Evolutionary conservation across 2,888 invertebrate genomes (phyloP).

Genomic region (Nebria salina): DNA sequence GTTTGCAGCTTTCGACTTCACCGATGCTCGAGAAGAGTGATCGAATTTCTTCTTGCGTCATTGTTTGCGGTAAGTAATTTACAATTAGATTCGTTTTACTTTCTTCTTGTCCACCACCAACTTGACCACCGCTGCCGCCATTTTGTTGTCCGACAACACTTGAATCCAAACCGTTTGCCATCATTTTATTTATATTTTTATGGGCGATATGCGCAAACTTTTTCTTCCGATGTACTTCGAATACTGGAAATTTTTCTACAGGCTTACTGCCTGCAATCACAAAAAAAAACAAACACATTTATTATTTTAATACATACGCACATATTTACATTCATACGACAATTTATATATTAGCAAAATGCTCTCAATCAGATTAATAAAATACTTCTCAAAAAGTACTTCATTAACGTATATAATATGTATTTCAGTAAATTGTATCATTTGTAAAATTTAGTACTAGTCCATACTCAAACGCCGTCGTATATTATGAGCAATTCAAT

Average conservation of each 20-base stretch:
- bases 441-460: too few species aligned
- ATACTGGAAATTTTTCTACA: not conserved
- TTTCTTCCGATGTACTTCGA: not conserved
- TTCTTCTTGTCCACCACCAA: conserved; percentile 80
- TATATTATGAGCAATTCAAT: too few species aligned
- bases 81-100: conserved; percentile 99
- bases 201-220: not conserved
- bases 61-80: conserved; percentile 99
- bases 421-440: too few species aligned
- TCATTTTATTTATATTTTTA: conserved; percentile 64
- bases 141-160: conserved; percentile 84
- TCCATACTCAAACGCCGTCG: too few species aligned
- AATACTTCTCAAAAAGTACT: too few species aligned
- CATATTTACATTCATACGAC: too few species aligned
- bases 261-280: not conserved
- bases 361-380: too few species aligned
- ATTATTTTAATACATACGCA: not conserved
- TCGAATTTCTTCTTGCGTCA: conserved; percentile 99
- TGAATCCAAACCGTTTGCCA: conserved; percentile 86
- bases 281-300: not conserved
- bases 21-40: conserved; percentile 98
- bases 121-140: conserved; percentile 71
- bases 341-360: too few species aligned
- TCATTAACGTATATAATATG: too few species aligned
- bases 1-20: conserved; percentile 98